Evolutionary conservation across 2,797 vertebrate species (phyloP).

Genomic region (Poecile montanus): DNA sequence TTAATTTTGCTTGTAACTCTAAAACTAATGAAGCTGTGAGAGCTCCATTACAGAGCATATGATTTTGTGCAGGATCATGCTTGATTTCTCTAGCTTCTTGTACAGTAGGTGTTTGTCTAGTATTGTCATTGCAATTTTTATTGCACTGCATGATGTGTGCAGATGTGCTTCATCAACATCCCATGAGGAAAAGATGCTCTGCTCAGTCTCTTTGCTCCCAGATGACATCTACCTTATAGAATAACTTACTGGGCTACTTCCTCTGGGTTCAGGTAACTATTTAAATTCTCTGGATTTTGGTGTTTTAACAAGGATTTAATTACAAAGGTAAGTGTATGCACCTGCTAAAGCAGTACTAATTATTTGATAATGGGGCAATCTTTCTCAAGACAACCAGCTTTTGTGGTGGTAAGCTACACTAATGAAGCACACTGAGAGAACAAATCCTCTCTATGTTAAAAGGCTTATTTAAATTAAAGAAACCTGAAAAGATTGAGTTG

Average conservation of each 20-base stretch:
- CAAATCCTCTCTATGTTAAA: slow-evolving; percentile 72
- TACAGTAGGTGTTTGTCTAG: slow-evolving; percentile 69
- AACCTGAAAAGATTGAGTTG: slow-evolving; percentile 69
- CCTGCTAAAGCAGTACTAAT: slow-evolving; percentile 85
- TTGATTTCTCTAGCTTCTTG: slow-evolving; percentile 39
- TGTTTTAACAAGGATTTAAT: slow-evolving; percentile 89
- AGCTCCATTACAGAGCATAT: slow-evolving; percentile 16
- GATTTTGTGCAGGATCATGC: slow-evolving; percentile 31
- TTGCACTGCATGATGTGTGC: slow-evolving; percentile 74
- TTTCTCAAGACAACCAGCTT: slow-evolving; percentile 83
- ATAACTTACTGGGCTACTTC: slow-evolving; percentile 89
- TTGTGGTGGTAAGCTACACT: slow-evolving; percentile 79
- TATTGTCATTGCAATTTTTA: slow-evolving; percentile 73
- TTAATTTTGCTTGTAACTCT: neutral
- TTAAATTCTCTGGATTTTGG: slow-evolving; percentile 89
- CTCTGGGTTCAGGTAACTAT: slow-evolving; percentile 84
- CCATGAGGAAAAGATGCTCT: slow-evolving; percentile 72
- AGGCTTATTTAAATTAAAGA: slow-evolving; percentile 79
- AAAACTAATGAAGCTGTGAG: slow-evolving; percentile 11
- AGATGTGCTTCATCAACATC: slow-evolving; percentile 79
- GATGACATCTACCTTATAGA: slow-evolving; percentile 87
- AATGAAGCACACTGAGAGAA: slow-evolving; percentile 82
- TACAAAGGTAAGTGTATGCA: slow-evolving; percentile 87
- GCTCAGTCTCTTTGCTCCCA: slow-evolving; percentile 79
- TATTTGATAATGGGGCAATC: slow-evolving; percentile 86